Conservation (phyloP, 2,888 invertebrate genomes). For the Noctua comes region DNA sequence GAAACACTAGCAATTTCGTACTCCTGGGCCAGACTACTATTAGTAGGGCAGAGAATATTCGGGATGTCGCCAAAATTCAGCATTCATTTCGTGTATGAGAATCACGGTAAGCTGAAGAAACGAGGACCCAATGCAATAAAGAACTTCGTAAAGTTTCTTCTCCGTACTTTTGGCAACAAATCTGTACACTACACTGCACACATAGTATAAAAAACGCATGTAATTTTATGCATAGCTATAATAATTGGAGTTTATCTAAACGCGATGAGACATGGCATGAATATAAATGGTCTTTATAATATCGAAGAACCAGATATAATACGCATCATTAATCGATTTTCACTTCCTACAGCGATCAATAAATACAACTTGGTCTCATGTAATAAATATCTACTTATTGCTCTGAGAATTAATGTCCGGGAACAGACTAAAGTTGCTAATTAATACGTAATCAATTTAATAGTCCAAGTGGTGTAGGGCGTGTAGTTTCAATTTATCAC, state of each 20-base stretch:
- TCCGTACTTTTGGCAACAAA: constrained; percentile 5
- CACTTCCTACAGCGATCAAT: constrained; percentile 43
- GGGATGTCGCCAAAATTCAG: neutral
- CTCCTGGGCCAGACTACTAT: constrained; percentile 13
- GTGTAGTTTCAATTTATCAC: constrained; percentile 25
- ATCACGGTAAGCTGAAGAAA: no score
- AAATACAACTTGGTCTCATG: constrained; percentile 26
- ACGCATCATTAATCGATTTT: constrained; percentile 37
- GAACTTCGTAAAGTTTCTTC: neutral
- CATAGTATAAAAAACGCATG: neutral
- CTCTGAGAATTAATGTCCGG: constrained; percentile 23
- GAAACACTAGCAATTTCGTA: constrained; percentile 22
- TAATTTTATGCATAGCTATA: constrained; percentile 33
- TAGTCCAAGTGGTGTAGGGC: constrained; percentile 8
- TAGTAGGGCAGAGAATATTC: neutral
- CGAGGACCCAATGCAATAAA: no score
- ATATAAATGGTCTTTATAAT: constrained; percentile 21
- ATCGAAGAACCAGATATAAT: constrained; percentile 31
- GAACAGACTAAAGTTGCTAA: constrained; percentile 30
- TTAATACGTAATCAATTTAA: constrained; percentile 49
- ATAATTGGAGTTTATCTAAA: constrained; percentile 36
- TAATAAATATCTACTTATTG: constrained; percentile 24
- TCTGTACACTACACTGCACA: neutral
- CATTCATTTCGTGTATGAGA: neutral
- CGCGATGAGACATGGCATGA: constrained; percentile 15